phyloP scores from a whole-genome alignment of 2,888 invertebrate species.

The Agriopis aurantiaria region DNA sequence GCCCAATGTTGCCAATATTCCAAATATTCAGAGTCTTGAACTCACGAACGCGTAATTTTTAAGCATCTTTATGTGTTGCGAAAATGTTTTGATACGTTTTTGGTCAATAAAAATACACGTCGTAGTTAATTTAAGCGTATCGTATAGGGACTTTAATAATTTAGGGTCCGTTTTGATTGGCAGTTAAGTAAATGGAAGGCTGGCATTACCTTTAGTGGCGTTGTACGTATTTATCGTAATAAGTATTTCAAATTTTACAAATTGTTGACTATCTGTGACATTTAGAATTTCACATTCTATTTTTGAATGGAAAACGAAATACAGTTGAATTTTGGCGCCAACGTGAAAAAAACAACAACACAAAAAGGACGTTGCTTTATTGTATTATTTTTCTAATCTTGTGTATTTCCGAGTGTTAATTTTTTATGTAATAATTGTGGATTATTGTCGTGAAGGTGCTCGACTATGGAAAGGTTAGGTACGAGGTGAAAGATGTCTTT shows the following conservation, averaged over 20 bases:
- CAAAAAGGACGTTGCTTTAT: too few species aligned
- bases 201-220: conserved; percentile 10
- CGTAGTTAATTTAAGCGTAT: conserved; percentile 28
- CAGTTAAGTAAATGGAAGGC: conserved; percentile 37
- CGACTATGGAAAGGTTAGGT: too few species aligned
- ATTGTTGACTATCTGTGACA: background rate
- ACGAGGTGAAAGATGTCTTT: too few species aligned
- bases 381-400: too few species aligned
- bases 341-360: too few species aligned
- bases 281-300: too few species aligned
- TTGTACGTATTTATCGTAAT: background rate
- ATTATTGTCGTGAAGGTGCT: too few species aligned
- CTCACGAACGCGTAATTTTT: conserved; percentile 33
- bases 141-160: conserved; percentile 33
- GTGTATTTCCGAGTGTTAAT: too few species aligned
- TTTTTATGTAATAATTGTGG: too few species aligned
- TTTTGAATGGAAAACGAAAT: too few species aligned
- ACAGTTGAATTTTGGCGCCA: too few species aligned
- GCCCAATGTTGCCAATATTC: conserved; percentile 3
- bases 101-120: conserved; percentile 31
- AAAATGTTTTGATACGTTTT: conserved; percentile 22
- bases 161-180: conserved; percentile 38
- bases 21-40: conserved; percentile 32
- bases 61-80: conserved; percentile 33
- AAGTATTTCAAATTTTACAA: background rate